Conservation (phyloP, 1,140 invertebrate species). For the Drosophila santomea region DNA sequence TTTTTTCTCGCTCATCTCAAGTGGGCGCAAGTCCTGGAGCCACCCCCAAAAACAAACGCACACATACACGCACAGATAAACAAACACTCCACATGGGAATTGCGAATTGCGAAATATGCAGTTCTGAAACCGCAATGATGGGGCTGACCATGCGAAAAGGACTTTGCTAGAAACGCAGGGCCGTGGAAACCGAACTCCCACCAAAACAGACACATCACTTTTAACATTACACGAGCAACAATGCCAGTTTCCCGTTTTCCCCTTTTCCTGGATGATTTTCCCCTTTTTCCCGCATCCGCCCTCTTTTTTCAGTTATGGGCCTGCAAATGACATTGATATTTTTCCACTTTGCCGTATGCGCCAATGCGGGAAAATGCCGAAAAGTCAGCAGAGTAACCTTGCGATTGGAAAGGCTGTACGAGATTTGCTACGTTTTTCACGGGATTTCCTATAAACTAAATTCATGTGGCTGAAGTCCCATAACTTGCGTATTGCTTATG, state of each 20-base stretch:
- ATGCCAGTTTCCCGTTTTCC: conserved; percentile 2
- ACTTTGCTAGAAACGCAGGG: neutral
- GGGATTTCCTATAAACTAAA: no score
- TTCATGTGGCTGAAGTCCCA: no score
- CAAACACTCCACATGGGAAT: conserved; percentile 32
- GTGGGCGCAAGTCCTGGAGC: neutral
- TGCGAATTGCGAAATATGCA: conserved; percentile 42
- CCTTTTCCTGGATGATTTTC: neutral
- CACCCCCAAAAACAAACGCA: conserved; percentile 1
- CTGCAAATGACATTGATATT: conserved; percentile 78
- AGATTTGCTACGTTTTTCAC: no score
- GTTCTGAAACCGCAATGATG: conserved; percentile 68
- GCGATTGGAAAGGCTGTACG: neutral
- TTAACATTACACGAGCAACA: conserved; percentile 57
- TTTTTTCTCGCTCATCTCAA: no score
- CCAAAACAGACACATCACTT: conserved; percentile 32
- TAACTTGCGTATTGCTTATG: no score
- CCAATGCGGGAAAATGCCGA: conserved; percentile 3
- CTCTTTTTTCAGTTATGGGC: conserved; percentile 27
- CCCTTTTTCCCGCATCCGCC: conserved; percentile 26
- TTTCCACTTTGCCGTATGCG: conserved; percentile 46
- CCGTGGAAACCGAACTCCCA: neutral
- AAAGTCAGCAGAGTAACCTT: neutral
- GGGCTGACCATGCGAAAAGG: conserved; percentile 12
- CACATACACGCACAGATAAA: conserved; percentile 21